Base-by-base conservation (phyloP, 2,888 invertebrate species). In the Gymnosoma rotundatum region DNA sequence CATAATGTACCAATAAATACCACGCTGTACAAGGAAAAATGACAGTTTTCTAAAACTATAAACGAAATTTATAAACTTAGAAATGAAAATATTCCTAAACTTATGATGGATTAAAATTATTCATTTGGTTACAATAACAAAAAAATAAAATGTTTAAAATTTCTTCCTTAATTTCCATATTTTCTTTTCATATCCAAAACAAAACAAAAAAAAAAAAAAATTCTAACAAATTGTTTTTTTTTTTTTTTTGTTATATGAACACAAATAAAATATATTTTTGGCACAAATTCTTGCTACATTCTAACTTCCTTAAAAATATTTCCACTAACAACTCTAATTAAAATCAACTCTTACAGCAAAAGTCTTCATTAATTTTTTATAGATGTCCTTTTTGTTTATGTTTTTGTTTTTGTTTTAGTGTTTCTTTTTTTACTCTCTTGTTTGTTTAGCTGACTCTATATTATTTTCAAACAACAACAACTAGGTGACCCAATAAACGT, bases 401-500 rank as follows among this genome's bases (percentile, higher is more conserved):
- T 56, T n/a, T 67, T 20, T 50, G 14, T 21, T 1, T 50, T 50
- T 9, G 7, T 56, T 18, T 48, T 48, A n/a, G 8, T 48, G 48
- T n/a, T 48, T 4, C n/a, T n/a, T 48, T 16, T 4, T 16, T 16
- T 48, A 14, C 36, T 50, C n/a, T 45, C 14, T 10, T 69, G 42
- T 52, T 54, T 61, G 25, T 69, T 52, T 52, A 25, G 18, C 50
- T 52, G n/a, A 16, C 9, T n/a, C 1, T 25, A 25, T 25, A 25
- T 25, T 25, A 2, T 38, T 50, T 76, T 14, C 63, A 42, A 54
- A 0, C 4, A 54, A 52, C 54, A 48, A 21, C 38, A 79, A 79
- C 72, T 72, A 50, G 78, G 78, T 79, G 78, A 79, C 78, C 78
- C 52, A 79, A 72, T 72, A 72, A 80, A 21, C 25, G 16, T 20